These are phyloP conservation scores for Eupithecia exiguata DNA, from an alignment of 2,888 invertebrate species.

Conservation along the genomic window DNA sequence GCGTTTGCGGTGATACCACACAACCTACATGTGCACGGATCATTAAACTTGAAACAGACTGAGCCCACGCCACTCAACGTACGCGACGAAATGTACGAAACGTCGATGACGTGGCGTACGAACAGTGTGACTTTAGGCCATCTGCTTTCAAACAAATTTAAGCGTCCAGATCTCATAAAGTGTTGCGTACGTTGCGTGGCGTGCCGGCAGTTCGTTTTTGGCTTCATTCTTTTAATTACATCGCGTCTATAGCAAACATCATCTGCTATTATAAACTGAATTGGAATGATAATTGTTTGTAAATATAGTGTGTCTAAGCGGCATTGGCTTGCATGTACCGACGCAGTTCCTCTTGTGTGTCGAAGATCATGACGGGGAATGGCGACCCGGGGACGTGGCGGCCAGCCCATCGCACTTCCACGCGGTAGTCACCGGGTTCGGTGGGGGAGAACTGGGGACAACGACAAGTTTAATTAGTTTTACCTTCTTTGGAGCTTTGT, in stretches of 20 bases:
- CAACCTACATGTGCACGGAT: neutral
- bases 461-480: neutral
- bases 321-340: slow-evolving; percentile 82
- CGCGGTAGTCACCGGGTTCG: slow-evolving; percentile 98
- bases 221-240: neutral
- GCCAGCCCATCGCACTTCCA: slow-evolving; percentile 97
- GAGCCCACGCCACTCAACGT: neutral
- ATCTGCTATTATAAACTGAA: neutral
- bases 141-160: neutral
- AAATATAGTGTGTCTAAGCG: slow-evolving; percentile 7
- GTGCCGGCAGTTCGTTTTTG: neutral
- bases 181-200: neutral
- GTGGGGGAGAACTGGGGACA: slow-evolving; percentile 94
- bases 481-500: no score
- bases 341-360: slow-evolving; percentile 97
- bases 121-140: neutral
- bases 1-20: neutral
- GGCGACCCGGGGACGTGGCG: slow-evolving; percentile 99
- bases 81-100: neutral
- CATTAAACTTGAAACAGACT: neutral
- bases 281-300: neutral
- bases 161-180: neutral
- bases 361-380: slow-evolving; percentile 99
- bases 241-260: neutral
- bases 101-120: neutral